Evolutionary conservation across 2,888 invertebrate genomes (phyloP), one percentile per base, ranked within the genome.

Genomic region (Polydrusus cervinus): DNA sequence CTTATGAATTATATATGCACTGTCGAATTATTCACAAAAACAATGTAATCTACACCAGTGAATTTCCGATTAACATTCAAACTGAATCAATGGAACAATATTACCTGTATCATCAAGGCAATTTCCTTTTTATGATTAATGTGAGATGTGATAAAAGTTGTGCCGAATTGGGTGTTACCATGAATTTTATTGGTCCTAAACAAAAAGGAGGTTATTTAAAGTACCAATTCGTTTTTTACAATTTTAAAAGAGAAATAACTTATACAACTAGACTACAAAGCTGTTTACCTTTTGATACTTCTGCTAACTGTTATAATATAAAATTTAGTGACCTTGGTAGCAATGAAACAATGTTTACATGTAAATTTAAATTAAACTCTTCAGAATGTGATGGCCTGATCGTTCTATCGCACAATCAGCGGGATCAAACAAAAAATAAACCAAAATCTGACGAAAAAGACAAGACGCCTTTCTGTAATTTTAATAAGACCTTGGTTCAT

Each of bases 71-170:
- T 16, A 16, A 49, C n/a, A 49, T 16, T 16, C n/a, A 8, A 49
- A 49, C 16, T 2, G 18, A 49, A 49, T 49, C 18, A 8, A 49
- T 49, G 47, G 47, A 49, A 6, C 7, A 9, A 6, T 49, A 16
- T 16, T 16, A 49, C n/a, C 43, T 43, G 6, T 43, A 43, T 10
- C 6, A n/a, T 13, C 13, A 43, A 13, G n/a, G n/a, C 1, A 3
- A 49, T 16, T 49, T 49, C 8, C 47, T 49, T 49, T 49, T 49
- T 9, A 6, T 49, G 47, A 8, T 49, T 49, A 49, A 16, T 49
- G 16, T 49, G 2, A 49, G 14, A 49, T 49, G 18, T 14, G 47
- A 43, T 43, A 43, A 6, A 10, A 43, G 13, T 40, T 40, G 9
- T 43, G n/a, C 6, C 5, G 43, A 43, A 43, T 10, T 43, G 13